Evolutionary conservation across 2,797 vertebrate genomes (phyloP).

Genomic region (Xenops minutus): DNA sequence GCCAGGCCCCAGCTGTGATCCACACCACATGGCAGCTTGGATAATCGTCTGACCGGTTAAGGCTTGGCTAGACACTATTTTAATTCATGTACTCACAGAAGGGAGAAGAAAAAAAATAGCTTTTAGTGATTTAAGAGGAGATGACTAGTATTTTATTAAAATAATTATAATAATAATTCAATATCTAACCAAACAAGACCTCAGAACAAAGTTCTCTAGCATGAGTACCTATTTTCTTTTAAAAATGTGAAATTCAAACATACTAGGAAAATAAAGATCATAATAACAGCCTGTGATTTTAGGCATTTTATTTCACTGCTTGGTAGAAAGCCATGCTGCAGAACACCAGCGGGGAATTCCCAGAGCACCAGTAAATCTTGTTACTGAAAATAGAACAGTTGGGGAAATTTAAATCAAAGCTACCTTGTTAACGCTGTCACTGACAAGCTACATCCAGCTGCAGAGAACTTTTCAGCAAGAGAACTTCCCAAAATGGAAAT

Average conservation of each 20-base stretch:
- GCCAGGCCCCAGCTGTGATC: not conserved
- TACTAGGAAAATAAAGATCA: not conserved
- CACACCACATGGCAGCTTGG: not conserved
- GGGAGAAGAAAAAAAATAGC: not conserved
- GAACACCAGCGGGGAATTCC: conserved; percentile 6
- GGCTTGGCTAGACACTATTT: conserved; percentile 4
- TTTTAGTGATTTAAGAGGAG: conserved; percentile 16
- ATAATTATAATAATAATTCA: not conserved
- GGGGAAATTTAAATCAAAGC: conserved; percentile 38
- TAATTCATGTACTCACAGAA: conserved; percentile 12
- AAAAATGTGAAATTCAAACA: not conserved
- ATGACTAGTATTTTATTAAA: not conserved
- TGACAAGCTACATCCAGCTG: conserved; percentile 55
- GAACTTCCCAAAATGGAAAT: conserved; percentile 72
- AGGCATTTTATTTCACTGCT: conserved; percentile 4
- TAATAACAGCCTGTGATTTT: not conserved
- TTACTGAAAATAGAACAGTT: conserved; percentile 4
- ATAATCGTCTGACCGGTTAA: not conserved
- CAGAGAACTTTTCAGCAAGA: conserved; percentile 62
- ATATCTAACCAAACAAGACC: not conserved
- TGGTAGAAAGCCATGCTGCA: conserved; percentile 16
- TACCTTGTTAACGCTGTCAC: conserved; percentile 60
- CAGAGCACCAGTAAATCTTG: conserved; percentile 8
- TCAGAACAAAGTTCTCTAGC: not conserved
- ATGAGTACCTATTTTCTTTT: not conserved